Evolutionary conservation across 2,888 invertebrate species (phyloP).

Genomic region (Eledona agricola): DNA sequence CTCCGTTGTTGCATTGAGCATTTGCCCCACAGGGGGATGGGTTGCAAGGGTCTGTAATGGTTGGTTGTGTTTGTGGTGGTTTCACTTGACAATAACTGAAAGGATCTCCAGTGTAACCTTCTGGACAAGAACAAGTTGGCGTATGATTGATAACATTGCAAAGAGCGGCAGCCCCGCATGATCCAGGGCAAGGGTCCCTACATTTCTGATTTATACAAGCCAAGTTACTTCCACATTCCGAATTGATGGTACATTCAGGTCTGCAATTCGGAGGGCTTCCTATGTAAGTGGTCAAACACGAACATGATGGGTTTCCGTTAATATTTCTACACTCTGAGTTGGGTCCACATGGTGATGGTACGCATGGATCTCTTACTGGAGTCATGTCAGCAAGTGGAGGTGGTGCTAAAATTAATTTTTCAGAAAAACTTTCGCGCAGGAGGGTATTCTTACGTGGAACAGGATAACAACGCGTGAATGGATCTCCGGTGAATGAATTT

Average conservation of each 20-base stretch:
- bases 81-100: slow-evolving; percentile 61
- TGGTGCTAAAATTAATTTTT: slow-evolving; percentile 39
- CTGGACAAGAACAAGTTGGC: slow-evolving; percentile 72
- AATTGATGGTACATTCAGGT: slow-evolving; percentile 67
- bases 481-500: slow-evolving; percentile 71
- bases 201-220: slow-evolving; percentile 69
- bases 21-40: slow-evolving; percentile 71
- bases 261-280: slow-evolving; percentile 67
- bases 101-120: slow-evolving; percentile 72
- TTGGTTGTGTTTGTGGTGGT: slow-evolving; percentile 55
- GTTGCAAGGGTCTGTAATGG: slow-evolving; percentile 65
- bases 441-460: slow-evolving; percentile 56
- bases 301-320: slow-evolving; percentile 65
- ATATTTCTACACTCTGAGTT: slow-evolving; percentile 66
- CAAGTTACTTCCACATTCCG: slow-evolving; percentile 65
- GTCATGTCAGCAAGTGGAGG: slow-evolving; percentile 41
- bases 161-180: slow-evolving; percentile 69
- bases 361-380: slow-evolving; percentile 61
- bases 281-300: slow-evolving; percentile 64
- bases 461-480: slow-evolving; percentile 69
- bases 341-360: slow-evolving; percentile 69
- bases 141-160: slow-evolving; percentile 74
- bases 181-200: slow-evolving; percentile 71
- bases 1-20: slow-evolving; percentile 70
- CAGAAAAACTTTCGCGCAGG: slow-evolving; percentile 32